A percentile compares a stretch with the other conserved stretches of the same genome.
phyloP scores from a whole-genome alignment of 2,888 invertebrate species.

The Acanthosepion pharaonis region DNA sequence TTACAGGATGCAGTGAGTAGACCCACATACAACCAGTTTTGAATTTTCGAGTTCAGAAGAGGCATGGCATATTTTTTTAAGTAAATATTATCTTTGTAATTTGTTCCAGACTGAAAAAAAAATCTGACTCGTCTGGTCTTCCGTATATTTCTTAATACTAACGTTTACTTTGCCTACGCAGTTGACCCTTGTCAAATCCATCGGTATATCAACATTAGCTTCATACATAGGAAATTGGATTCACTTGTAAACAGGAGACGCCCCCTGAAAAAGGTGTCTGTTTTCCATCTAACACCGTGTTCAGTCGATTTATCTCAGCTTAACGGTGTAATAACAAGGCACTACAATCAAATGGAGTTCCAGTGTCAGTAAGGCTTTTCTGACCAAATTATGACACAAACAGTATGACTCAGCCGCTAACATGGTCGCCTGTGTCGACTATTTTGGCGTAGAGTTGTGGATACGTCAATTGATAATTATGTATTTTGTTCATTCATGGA shows the following conservation, averaged over 20 bases:
- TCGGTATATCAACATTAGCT: background rate
- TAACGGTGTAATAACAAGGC: background rate
- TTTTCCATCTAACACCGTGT: background rate
- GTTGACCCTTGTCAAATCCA: conserved; percentile 9
- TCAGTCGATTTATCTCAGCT: background rate
- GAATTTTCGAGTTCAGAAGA: too few species aligned
- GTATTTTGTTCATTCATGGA: background rate
- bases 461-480: conserved; percentile 6
- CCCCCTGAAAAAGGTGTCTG: background rate
- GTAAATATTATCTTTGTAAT: too few species aligned
- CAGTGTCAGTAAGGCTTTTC: background rate
- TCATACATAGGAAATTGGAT: background rate
- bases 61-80: too few species aligned
- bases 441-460: background rate
- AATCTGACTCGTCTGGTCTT: background rate
- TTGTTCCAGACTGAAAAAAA: too few species aligned
- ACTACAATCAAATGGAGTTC: background rate
- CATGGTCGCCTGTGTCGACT: background rate
- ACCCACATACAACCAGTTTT: too few species aligned
- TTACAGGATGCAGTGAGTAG: too few species aligned
- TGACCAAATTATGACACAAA: background rate
- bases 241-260: background rate
- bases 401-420: background rate
- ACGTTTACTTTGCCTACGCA: background rate
- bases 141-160: background rate